phyloP scores from a whole-genome alignment of 2,888 invertebrate species.

The Xylophagus ater region DNA sequence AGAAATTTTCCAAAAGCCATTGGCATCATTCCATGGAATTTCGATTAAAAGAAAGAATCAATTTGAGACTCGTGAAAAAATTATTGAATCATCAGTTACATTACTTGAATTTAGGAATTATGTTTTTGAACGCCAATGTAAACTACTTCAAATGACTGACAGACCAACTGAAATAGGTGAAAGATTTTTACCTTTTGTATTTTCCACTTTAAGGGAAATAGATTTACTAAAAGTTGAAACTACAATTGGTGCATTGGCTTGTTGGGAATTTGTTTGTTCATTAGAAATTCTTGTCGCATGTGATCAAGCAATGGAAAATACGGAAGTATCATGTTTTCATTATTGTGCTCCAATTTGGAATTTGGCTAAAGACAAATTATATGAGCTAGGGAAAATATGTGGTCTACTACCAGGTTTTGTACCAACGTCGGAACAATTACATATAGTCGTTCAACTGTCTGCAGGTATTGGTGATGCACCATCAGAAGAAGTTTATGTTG shows the following conservation, averaged over 20 bases:
- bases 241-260: constrained; percentile 74
- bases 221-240: constrained; percentile 65
- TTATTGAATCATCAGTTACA: constrained; percentile 44
- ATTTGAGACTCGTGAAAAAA: constrained; percentile 41
- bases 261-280: constrained; percentile 88
- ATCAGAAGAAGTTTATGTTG: constrained; percentile 30
- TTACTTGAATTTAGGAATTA: constrained; percentile 87
- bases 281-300: constrained; percentile 79
- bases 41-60: constrained; percentile 46
- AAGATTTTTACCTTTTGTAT: constrained; percentile 78
- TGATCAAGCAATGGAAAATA: constrained; percentile 53
- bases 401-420: constrained; percentile 75
- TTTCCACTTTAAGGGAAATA: constrained; percentile 79
- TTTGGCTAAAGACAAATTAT: constrained; percentile 68
- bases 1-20: constrained; percentile 62
- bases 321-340: constrained; percentile 62
- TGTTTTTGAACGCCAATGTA: constrained; percentile 84
- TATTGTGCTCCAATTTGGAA: constrained; percentile 81
- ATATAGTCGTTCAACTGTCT: constrained; percentile 79
- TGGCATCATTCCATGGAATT: constrained; percentile 77
- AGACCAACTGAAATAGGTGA: constrained; percentile 60
- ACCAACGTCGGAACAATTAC: constrained; percentile 78
- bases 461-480: constrained; percentile 81
- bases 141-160: constrained; percentile 49
- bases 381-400: constrained; percentile 75